Evolutionary conservation across 30 jellyfish, hydroid and myxozoan species (phyloP).

Genomic region (Pelagia noctiluca): DNA sequence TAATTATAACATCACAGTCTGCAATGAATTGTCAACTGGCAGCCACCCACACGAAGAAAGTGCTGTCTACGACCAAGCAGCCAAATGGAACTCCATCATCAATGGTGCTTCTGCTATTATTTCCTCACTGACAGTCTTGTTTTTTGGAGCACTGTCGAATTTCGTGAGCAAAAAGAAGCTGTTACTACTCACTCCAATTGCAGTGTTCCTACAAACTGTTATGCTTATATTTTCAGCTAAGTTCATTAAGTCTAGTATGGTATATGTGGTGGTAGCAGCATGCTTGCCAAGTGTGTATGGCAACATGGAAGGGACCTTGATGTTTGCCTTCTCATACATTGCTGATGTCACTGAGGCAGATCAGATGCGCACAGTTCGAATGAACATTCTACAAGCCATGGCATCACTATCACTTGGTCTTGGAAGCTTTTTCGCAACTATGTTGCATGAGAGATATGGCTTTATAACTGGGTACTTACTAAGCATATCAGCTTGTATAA

Average conservation of each 20-base stretch:
- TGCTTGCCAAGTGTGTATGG: slow-evolving; percentile 39
- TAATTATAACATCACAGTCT: no score
- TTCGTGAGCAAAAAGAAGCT: slow-evolving; percentile 32
- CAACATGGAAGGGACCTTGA: slow-evolving; percentile 55
- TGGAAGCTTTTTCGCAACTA: slow-evolving; percentile 44
- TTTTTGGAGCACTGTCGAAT: slow-evolving; percentile 61
- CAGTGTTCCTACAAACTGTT: slow-evolving; percentile 36
- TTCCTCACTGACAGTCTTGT: no score
- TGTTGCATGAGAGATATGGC: slow-evolving; percentile 23
- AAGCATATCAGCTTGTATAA: slow-evolving; percentile 11
- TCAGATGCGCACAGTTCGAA: slow-evolving; percentile 48
- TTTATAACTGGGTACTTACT: slow-evolving; percentile 41
- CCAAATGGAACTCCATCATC: no score
- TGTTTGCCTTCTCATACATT: slow-evolving; percentile 63
- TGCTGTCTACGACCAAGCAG: no score
- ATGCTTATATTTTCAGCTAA: slow-evolving; percentile 32
- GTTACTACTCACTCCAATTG: slow-evolving; percentile 22
- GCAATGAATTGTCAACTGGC: no score
- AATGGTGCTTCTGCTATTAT: no score
- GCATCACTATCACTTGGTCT: slow-evolving; percentile 49
- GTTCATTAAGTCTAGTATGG: background rate
- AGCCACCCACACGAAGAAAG: no score
- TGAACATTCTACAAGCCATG: slow-evolving; percentile 55
- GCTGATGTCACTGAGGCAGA: slow-evolving; percentile 61
- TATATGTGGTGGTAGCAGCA: slow-evolving; percentile 47